Base-by-base conservation (phyloP, 2,888 invertebrate genomes). In the Drosophila leonis region DNA sequence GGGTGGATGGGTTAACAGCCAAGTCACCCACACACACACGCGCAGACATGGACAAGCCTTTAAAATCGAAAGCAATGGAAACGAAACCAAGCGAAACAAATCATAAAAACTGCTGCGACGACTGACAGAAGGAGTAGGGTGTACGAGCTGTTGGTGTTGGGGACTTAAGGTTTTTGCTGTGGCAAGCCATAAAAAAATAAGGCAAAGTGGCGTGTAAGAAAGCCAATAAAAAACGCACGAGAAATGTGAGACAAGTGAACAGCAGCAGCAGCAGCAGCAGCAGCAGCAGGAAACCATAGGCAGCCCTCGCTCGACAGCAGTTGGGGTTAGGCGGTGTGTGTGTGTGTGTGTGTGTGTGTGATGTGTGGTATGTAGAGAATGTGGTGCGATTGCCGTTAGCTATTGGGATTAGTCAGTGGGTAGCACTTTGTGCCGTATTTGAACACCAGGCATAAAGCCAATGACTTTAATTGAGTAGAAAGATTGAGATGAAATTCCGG, bases 181-280 rank as follows among this genome's bases (percentile, higher is more conserved):
- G 80, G 78, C 75, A 78, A 78, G 82, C 71, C 80, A 84, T 82
- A 82, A 82, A 84, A 83, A 73, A 69, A 69, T 70, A 78, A 52
- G 68, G 59, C 75, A 72, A 78, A 78, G 75, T 78, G 72, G 75
- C 75, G 72, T 78, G 78, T 75, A 75, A 78, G 78, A 75, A 78
- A 78, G 83, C 78, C 85, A 82, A 83, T 83, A 83, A 82, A 85
- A 84, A 75, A 68, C 63, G 65, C 62, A 67, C 52, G 59, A 70
- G 74, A 66, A 70, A 74, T 77, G 78, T 66, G 73, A 76, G 69
- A 63, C 77, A 72, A 76, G 68, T 62, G 74, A 70, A 64, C 75
- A 71, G 66, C 61, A 71, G 66, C 13, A 44, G 33, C 2, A 41
- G 41, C 4, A 39, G 39, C 12, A 42, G 12, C 20, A 61, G 64